A percentile compares a stretch with the other conserved stretches of the same genome.
Conservation (phyloP, 2,113 vertebrate species). For the Ctenomys sociabilis region DNA sequence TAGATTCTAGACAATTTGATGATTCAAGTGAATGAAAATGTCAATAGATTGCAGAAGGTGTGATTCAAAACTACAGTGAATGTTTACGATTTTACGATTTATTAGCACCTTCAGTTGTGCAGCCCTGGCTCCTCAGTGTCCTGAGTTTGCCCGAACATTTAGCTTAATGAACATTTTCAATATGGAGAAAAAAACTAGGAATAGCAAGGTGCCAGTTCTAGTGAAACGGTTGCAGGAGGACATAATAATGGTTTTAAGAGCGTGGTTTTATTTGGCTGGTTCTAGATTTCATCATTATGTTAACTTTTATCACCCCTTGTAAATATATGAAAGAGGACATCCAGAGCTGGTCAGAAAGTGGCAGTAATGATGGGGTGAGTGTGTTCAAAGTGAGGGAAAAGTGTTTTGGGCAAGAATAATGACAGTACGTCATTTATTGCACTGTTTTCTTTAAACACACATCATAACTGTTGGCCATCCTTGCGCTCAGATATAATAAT, state of each 20-base stretch:
- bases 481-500: not conserved
- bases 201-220: not conserved
- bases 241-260: not conserved
- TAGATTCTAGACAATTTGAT: not conserved
- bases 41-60: not conserved
- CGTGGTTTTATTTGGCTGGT: not conserved
- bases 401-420: not conserved
- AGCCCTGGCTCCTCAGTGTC: not conserved
- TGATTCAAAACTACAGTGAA: not conserved
- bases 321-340: not conserved
- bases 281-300: not conserved
- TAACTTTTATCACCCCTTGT: not conserved
- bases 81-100: not conserved
- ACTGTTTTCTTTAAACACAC: not conserved
- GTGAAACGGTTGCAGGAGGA: too few relatives aligned
- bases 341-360: not conserved
- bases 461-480: not conserved
- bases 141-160: not conserved
- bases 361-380: not conserved
- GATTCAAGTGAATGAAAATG: not conserved
- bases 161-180: not conserved
- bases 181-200: not conserved
- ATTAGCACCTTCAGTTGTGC: not conserved
- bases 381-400: not conserved
- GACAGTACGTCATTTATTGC: not conserved